Conservation (phyloP, 2,888 invertebrate genomes). For the Eilema griseolum region DNA sequence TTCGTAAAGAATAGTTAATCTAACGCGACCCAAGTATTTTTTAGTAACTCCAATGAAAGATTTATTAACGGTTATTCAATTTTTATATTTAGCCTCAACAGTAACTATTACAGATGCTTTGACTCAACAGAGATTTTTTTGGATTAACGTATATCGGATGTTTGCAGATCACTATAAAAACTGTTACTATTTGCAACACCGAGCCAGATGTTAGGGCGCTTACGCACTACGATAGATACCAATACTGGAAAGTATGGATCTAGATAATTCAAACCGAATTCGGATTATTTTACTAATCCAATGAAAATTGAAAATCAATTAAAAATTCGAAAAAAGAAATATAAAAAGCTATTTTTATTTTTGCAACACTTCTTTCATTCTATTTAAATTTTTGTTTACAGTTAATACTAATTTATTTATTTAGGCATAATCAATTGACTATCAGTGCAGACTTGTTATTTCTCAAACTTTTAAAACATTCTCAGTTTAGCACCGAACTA, state of each 20-base stretch:
- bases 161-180: background rate
- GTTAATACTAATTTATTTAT: background rate
- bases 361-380: too few relatives aligned
- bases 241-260: background rate
- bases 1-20: too few relatives aligned
- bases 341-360: too few relatives aligned
- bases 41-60: background rate
- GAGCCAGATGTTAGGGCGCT: background rate
- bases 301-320: background rate
- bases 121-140: background rate
- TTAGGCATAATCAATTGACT: background rate
- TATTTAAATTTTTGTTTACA: too few relatives aligned
- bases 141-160: slow-evolving; percentile 7
- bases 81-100: slow-evolving; percentile 2
- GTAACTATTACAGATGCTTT: slow-evolving; percentile 6
- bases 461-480: background rate
- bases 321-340: background rate
- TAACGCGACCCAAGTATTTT: too few relatives aligned
- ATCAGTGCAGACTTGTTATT: background rate
- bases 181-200: slow-evolving; percentile 8
- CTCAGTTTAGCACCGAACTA: background rate
- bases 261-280: background rate
- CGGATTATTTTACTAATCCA: background rate
- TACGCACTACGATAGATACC: background rate
- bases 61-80: background rate